A percentile compares a stretch with the other conserved stretches of the same genome.
These are phyloP conservation scores for Tyrannus savana DNA, from an alignment of 2,113 vertebrate genomes.

Conservation along the genomic window DNA sequence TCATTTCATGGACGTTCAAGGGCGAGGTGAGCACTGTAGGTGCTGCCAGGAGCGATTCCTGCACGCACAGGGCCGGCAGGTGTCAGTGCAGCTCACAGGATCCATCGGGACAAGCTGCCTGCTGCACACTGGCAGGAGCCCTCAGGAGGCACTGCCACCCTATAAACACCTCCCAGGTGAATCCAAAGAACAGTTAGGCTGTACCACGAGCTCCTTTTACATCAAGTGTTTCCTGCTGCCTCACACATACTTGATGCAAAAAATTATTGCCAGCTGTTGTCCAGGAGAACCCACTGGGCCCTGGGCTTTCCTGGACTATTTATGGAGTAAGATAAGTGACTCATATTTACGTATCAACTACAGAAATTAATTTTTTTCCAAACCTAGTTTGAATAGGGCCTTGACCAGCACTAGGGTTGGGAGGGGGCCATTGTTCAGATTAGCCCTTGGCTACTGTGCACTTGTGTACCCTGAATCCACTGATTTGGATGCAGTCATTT, in stretches of 20 bases:
- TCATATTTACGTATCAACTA: not conserved
- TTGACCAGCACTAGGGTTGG: not conserved
- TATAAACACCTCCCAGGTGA: rapidly evolving
- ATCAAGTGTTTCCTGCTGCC: not conserved
- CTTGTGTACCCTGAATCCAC: too few relatives aligned
- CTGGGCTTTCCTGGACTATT: not conserved
- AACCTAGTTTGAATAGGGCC: not conserved
- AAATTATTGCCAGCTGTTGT: not conserved
- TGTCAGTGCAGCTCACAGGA: not conserved
- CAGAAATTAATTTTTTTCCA: not conserved
- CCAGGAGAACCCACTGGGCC: not conserved
- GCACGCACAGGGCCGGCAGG: not conserved
- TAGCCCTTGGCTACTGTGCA: not conserved
- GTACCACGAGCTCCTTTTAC: not conserved
- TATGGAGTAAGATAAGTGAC: not conserved
- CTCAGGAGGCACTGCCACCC: not conserved
- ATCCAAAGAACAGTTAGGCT: not conserved
- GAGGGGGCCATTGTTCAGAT: not conserved
- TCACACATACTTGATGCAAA: not conserved
- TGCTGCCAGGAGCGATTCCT: rapidly evolving
- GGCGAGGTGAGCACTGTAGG: too few relatives aligned
- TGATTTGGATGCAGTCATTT: not conserved
- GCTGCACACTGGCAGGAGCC: rapidly evolving
- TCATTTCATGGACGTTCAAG: not conserved
- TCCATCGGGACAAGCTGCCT: rapidly evolving